These are phyloP conservation scores for Sebastes itinus DNA, from an alignment of 2,797 vertebrate species.

Conservation along the genomic window DNA sequence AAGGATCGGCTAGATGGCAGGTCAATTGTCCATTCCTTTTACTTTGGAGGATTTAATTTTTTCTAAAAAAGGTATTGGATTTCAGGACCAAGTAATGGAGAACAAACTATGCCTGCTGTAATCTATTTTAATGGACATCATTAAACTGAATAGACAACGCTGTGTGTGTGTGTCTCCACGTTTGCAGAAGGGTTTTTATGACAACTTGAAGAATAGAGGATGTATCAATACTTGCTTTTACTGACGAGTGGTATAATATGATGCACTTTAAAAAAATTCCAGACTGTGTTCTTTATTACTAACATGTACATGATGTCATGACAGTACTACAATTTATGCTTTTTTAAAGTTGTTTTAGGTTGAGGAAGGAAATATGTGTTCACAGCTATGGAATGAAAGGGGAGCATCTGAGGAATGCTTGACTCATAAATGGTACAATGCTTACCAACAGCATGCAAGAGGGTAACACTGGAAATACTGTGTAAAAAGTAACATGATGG, in stretches of 20 bases:
- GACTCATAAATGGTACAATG: conserved; percentile 22
- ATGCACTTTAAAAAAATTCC: conserved; percentile 29
- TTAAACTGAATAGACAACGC: conserved; percentile 46
- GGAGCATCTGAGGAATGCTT: conserved; percentile 24
- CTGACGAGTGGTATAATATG: conserved; percentile 30
- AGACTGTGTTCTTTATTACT: conserved; percentile 27
- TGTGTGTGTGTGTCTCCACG: neutral
- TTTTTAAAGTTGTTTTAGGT: conserved; percentile 1
- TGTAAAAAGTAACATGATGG: conserved; percentile 42
- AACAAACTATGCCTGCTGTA: conserved; percentile 41
- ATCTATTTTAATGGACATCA: conserved; percentile 55
- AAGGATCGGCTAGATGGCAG: conserved; percentile 23
- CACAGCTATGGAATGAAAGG: conserved; percentile 16
- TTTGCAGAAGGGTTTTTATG: conserved; percentile 46
- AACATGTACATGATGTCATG: conserved; percentile 47
- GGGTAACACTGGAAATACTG: conserved; percentile 40
- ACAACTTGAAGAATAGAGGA: conserved; percentile 30
- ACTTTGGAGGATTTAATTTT: conserved; percentile 27
- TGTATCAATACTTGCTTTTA: conserved; percentile 41
- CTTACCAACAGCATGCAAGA: conserved; percentile 38
- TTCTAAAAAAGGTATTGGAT: conserved; percentile 40
- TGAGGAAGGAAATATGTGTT: conserved; percentile 4
- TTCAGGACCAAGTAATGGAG: conserved; percentile 52
- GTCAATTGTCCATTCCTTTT: conserved; percentile 49
- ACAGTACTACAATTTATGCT: neutral